Evolutionary conservation across 2,797 vertebrate genomes (phyloP).

Genomic region (Distichodus sexfasciatus): DNA sequence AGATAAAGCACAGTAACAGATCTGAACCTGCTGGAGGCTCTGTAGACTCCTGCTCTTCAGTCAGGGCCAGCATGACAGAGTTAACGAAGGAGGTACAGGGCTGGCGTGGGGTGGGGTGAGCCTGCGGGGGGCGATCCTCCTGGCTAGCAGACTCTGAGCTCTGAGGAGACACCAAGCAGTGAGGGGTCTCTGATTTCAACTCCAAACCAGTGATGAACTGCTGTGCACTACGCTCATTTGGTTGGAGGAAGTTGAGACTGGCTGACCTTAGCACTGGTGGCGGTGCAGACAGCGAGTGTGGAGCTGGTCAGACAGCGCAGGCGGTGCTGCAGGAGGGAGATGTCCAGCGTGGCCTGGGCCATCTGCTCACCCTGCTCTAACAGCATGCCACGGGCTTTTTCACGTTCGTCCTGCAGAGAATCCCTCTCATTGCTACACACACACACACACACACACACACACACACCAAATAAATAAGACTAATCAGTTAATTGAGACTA

Average conservation of each 20-base stretch:
- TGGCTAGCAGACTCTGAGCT: background rate
- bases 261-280: slow-evolving; percentile 71
- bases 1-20: slow-evolving; percentile 34
- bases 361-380: slow-evolving; percentile 72
- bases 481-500: too few species aligned
- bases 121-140: slow-evolving; percentile 22
- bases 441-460: slow-evolving; percentile 25
- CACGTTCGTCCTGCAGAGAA: slow-evolving; percentile 66
- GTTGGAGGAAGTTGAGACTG: background rate
- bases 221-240: too few species aligned
- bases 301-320: slow-evolving; percentile 71
- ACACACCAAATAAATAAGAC: too few species aligned
- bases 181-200: too few species aligned
- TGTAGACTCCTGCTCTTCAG: slow-evolving; percentile 50
- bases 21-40: slow-evolving; percentile 46
- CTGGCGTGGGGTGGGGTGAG: background rate
- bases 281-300: slow-evolving; percentile 20
- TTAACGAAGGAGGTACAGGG: slow-evolving; percentile 65
- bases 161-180: background rate
- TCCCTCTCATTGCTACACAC: slow-evolving; percentile 61
- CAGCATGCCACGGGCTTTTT: slow-evolving; percentile 56
- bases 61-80: slow-evolving; percentile 68
- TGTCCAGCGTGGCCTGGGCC: slow-evolving; percentile 67
- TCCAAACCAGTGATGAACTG: too few species aligned
- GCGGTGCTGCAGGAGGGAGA: slow-evolving; percentile 69